Evolutionary conservation across 2,113 vertebrate species (phyloP).

Genomic region (Tenrec ecaudatus): DNA sequence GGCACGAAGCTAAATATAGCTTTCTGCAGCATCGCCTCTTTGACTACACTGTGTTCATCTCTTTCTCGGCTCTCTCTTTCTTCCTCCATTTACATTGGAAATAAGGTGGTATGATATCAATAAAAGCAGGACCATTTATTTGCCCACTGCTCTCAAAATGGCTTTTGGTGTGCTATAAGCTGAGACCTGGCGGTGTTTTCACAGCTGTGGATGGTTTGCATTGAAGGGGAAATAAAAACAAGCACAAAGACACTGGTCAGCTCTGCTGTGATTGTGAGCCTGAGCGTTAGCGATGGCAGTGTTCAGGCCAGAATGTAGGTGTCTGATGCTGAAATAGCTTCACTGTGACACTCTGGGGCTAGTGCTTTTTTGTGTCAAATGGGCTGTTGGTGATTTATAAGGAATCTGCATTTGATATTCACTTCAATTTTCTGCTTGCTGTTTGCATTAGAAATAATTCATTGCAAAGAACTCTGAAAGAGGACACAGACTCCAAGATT

Average conservation of each 20-base stretch:
- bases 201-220: conserved; percentile 76
- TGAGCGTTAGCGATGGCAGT: conserved; percentile 68
- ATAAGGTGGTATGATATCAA: neutral
- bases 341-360: conserved; percentile 66
- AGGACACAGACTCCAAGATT: conserved; percentile 48
- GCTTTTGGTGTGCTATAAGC: conserved; percentile 47
- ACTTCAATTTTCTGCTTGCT: conserved; percentile 53
- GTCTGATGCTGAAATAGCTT: conserved; percentile 71
- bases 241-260: conserved; percentile 66
- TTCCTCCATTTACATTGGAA: neutral
- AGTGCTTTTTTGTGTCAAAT: conserved; percentile 59
- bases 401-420: conserved; percentile 71
- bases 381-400: conserved; percentile 16
- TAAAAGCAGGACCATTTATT: conserved; percentile 56
- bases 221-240: conserved; percentile 73
- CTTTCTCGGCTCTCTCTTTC: conserved; percentile 23
- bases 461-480: conserved; percentile 47
- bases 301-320: conserved; percentile 66
- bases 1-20: conserved; percentile 49
- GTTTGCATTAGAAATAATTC: conserved; percentile 61
- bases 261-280: conserved; percentile 79
- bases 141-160: conserved; percentile 20
- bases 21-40: conserved; percentile 3
- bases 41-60: neutral
- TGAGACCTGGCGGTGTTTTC: conserved; percentile 62